Evolutionary conservation across 2,797 vertebrate species (phyloP).

Genomic region (Cyprinella venusta): DNA sequence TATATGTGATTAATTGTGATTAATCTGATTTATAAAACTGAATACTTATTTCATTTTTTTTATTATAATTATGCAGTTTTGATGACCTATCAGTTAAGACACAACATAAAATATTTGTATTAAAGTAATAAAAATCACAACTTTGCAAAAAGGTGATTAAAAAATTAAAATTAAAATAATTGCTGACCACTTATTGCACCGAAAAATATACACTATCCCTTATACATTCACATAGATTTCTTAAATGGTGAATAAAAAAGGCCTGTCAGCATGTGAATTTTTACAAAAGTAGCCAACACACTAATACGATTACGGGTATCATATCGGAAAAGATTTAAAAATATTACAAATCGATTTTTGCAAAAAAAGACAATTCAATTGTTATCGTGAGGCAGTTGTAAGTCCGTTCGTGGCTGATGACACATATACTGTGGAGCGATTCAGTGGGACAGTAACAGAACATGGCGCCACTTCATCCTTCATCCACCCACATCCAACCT

Average conservation of each 20-base stretch:
- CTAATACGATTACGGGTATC: neutral
- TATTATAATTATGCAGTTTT: neutral
- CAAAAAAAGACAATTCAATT: neutral
- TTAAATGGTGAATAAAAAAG: neutral
- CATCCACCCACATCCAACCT: slow-evolving; percentile 50
- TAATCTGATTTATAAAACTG: neutral
- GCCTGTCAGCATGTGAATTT: neutral
- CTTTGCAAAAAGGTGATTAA: neutral
- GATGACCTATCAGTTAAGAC: neutral
- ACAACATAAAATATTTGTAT: neutral
- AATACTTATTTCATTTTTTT: neutral
- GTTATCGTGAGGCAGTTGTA: slow-evolving; percentile 22
- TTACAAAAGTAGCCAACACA: neutral
- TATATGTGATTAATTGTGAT: neutral
- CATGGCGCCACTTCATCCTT: slow-evolving; percentile 44
- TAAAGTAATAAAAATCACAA: neutral
- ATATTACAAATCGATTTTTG: slow-evolving; percentile 8
- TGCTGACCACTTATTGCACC: neutral
- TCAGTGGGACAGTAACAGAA: slow-evolving; percentile 49
- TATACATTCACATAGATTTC: neutral
- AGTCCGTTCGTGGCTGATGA: slow-evolving; percentile 14
- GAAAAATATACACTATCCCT: neutral
- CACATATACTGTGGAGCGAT: slow-evolving; percentile 17
- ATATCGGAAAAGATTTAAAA: slow-evolving; percentile 3
- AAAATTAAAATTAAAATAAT: neutral